Evolutionary conservation across 2,113 vertebrate species (phyloP).

Genomic region (Tragelaphus imberbis): DNA sequence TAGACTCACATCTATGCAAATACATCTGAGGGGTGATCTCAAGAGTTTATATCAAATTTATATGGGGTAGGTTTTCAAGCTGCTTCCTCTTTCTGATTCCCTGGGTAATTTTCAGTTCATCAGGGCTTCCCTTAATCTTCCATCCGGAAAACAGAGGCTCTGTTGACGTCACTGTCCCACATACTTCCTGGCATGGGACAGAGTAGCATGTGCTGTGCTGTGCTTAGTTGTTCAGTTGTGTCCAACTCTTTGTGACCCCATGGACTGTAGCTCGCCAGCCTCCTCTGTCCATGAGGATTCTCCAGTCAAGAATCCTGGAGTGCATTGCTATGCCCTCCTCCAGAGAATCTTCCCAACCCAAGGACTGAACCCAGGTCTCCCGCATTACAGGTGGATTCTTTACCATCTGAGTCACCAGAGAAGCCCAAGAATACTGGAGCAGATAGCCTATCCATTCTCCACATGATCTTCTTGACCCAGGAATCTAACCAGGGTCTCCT

Average conservation of each 20-base stretch:
- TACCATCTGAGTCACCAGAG: not conserved
- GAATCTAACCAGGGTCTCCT: accelerated
- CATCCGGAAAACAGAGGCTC: not conserved
- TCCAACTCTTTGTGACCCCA: not conserved
- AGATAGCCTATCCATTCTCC: not conserved
- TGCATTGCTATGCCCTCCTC: not conserved
- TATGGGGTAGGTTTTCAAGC: not conserved
- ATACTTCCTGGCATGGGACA: not conserved
- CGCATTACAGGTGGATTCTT: not conserved
- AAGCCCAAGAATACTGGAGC: not conserved
- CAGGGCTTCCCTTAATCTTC: not conserved
- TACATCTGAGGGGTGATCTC: not conserved
- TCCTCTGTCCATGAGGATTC: not conserved
- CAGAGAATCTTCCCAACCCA: not conserved
- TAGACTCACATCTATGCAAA: not conserved
- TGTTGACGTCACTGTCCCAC: not conserved
- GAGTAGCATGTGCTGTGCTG: not conserved
- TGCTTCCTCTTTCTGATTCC: not conserved
- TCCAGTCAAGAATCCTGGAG: not conserved
- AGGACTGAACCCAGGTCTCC: not conserved
- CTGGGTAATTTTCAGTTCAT: not conserved
- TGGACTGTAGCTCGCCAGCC: not conserved
- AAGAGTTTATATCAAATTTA: not conserved
- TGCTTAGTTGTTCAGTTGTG: not conserved
- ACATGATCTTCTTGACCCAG: not conserved